Base-by-base conservation (phyloP, 2,888 invertebrate species). In the Amphiduros pacificus region DNA sequence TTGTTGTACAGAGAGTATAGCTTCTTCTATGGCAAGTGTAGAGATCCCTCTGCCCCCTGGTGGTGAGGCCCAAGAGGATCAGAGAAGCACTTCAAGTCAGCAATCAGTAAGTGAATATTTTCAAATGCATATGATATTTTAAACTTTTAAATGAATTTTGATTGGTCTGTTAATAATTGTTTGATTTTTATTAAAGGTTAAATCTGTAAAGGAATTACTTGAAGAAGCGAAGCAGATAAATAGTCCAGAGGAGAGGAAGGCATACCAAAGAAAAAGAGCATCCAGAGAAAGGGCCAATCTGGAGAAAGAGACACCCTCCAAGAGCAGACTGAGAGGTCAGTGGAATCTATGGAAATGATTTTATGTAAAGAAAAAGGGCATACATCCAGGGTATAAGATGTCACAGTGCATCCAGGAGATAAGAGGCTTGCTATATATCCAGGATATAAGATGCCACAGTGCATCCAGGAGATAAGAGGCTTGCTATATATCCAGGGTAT, bases 161-260 rank as follows among this genome's bases (percentile, higher is more conserved):
- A n/a, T n/a, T n/a, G n/a, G n/a, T n/a, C n/a, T n/a, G n/a, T n/a
- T n/a, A n/a, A n/a, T n/a, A n/a, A n/a, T n/a, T 49, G 49, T 49
- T 51, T 51, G 14, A 9, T 4, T 27, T 51, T 26, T 4, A 26
- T 27, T 22, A n/a, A 22, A 60, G 60, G 32, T 60, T 4, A 74
- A 72, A 62, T 78, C 79, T 11, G 73, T 75, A 6, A 73, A 79
- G 60, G 76, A 76, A 48, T 67, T 80, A 52, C 55, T 79, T 17
- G 79, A 79, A 26, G 80, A 80, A 62, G 80, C 80, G 1, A 76
- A 72, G 67, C 71, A 66, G 58, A 75, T 80, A 48, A 70, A 74
- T 1, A 59, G 40, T 1, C 59, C 53, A 40, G 44, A 24, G 28
- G 53, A 36, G 27, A 44, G 40, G 28, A 48, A 59, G 29, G 29